Evolutionary conservation across 2,113 vertebrate species (phyloP).

Genomic region (Labrus mixtus): DNA sequence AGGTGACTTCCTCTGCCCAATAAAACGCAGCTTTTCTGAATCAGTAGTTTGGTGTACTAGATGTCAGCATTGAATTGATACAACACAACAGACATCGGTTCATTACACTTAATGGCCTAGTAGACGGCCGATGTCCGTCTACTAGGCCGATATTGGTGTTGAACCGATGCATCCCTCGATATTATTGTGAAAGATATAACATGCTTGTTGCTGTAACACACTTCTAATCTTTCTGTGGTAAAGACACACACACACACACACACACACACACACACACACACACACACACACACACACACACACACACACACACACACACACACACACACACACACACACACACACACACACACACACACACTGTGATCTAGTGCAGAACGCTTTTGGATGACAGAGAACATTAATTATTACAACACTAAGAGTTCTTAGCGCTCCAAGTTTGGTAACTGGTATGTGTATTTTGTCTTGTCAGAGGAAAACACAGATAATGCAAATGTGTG

Average conservation of each 20-base stretch:
- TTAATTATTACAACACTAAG: constrained; percentile 47
- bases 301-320: background rate
- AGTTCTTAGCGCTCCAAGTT: constrained; percentile 53
- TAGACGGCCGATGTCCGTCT: no score
- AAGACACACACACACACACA: constrained; percentile 1
- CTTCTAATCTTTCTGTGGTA: no score
- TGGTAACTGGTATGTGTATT: constrained; percentile 35
- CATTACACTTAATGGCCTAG: no score
- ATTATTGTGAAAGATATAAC: no score
- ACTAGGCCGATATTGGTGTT: no score
- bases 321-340: background rate
- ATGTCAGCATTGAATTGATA: no score
- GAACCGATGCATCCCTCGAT: no score
- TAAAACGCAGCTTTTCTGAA: no score
- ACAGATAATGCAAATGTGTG: constrained; percentile 5
- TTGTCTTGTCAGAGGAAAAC: background rate
- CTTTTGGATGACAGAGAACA: constrained; percentile 46
- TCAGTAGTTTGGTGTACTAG: no score
- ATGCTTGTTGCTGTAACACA: no score
- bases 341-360: constrained; percentile 11
- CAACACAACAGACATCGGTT: no score
- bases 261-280: background rate
- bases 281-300: constrained; percentile 11
- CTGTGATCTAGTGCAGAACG: constrained; percentile 55
- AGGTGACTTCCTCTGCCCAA: no score